Evolutionary conservation across 2,797 vertebrate species (phyloP), one percentile per base, ranked within the genome.

Genomic region (Allobates femoralis): DNA sequence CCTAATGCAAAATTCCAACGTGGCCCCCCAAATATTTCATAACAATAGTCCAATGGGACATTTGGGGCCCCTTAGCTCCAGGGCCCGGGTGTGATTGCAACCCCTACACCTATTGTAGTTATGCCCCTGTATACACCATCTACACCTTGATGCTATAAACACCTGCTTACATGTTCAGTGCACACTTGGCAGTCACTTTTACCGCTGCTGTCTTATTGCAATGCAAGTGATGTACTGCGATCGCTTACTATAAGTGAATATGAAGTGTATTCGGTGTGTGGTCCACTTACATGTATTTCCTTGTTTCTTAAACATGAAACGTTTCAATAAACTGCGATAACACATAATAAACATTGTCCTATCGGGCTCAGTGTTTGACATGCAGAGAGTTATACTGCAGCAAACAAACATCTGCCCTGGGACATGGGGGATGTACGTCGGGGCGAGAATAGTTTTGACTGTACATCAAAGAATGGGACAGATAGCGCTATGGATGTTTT

Each of bases 371-470:
- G 94, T 95, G 94, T 95, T 95, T 95, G 93, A 94, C 93, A 94
- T 95, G 94, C 94, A 94, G 94, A 93, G 95, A 95, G 94, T 93
- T 94, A 94, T 96, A 97, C 96, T 94, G 95, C 55, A 96, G 94
- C 93, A 95, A 95, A 97, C 98, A 98, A 98, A 99, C 97, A 98
- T 93, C 95, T 96, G 97, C 96, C 86, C 96, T n/a, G 95, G 78
- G 89, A 75, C 93, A 91, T 62, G 89, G 89, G 79, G 93, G 94
- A 96, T 93, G 92, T 92, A 95, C 95, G 96, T 96, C 97, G 96
- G 96, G 92, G 94, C 93, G 84, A 19, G 81, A 50, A 74, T 91
- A 85, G 88, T 94, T 94, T 93, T 95, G 94, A 94, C 92, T 93
- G 94, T 94, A 97, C 95, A 97, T 99, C 96, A 98, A 98, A 99